These are phyloP conservation scores for Zhuqinia jingwanae DNA, from an alignment of 2,888 invertebrate species.

Conservation along the genomic window DNA sequence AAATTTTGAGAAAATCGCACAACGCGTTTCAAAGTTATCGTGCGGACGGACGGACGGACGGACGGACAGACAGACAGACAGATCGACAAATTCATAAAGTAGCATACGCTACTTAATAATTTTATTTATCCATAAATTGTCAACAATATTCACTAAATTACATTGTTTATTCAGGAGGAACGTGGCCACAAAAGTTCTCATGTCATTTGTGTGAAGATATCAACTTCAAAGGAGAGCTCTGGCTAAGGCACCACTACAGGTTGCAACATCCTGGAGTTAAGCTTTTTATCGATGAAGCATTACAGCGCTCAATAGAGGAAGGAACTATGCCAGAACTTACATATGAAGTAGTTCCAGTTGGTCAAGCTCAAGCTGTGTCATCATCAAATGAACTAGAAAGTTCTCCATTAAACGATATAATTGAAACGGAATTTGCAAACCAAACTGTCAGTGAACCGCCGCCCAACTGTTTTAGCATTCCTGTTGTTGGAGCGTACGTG, in stretches of 20 bases:
- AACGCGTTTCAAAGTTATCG: too few species aligned
- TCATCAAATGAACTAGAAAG: not conserved
- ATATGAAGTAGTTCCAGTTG: conserved; percentile 43
- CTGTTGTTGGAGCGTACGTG: conserved; percentile 23
- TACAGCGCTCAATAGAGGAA: conserved; percentile 41
- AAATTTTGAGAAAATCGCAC: conserved; percentile 91
- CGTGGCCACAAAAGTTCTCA: conserved; percentile 13
- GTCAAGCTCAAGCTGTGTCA: not conserved
- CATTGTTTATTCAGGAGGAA: conserved; percentile 39
- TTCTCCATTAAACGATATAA: too few species aligned
- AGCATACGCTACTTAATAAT: too few species aligned
- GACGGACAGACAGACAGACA: too few species aligned
- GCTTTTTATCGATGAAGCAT: conserved; percentile 9
- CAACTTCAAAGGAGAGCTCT: conserved; percentile 15
- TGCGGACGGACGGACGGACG: too few species aligned
- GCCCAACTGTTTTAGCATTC: conserved; percentile 13
- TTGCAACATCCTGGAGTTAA: conserved; percentile 49
- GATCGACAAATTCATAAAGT: too few species aligned
- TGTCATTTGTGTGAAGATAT: conserved; percentile 48
- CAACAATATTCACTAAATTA: too few species aligned
- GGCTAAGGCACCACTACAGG: conserved; percentile 23
- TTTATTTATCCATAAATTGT: too few species aligned
- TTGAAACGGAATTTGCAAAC: not conserved
- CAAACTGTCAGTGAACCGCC: conserved; percentile 2
- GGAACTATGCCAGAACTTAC: conserved; percentile 1